Base-by-base conservation (phyloP, 2,888 invertebrate genomes). In the Celastrina argiolus region DNA sequence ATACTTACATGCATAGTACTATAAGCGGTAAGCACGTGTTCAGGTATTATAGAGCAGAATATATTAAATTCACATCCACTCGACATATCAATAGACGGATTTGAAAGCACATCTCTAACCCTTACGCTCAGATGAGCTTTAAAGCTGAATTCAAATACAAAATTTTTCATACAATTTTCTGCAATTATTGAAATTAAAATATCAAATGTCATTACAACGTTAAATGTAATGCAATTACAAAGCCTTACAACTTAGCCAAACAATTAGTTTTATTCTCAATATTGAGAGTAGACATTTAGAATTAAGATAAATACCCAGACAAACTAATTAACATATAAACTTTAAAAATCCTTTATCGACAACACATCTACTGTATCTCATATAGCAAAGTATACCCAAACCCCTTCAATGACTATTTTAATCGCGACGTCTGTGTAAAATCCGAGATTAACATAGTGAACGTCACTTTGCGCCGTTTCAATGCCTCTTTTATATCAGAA, bases 401-500 rank as follows among this genome's bases (percentile, higher is more conserved):
- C 14, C 22, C 51, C 10, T 22, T 51, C 51, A 12, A 22, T 14
- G 51, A 51, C n/a, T 41, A 41, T 51, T 51, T 4, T 10, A 51
- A 51, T 51, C 51, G 12, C 61, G 36, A 18, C 4, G 36, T 61
- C 39, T 18, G 22, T 51, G 51, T 22, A 26, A 51, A 51, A 51
- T 51, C 51, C 51, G 51, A 8, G 51, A 51, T 51, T 51, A 51
- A 26, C 51, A 51, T 26, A 51, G 51, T 51, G 59, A 59, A 10
- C 34, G n/a, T 31, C 59, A 59, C 59, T 61, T 22, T 59, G 18
- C n/a, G 22, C 22, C 14, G 14, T 61, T 22, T 22, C 34, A 61
- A 36, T 39, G 61, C 18, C 36, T 61, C 36, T 61, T 61, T 61
- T 36, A 61, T 22, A 61, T 58, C 58, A 31, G 28, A 61, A 36